These are phyloP conservation scores for Parambassis ranga DNA, from an alignment of 2,797 vertebrate species.

Conservation along the genomic window DNA sequence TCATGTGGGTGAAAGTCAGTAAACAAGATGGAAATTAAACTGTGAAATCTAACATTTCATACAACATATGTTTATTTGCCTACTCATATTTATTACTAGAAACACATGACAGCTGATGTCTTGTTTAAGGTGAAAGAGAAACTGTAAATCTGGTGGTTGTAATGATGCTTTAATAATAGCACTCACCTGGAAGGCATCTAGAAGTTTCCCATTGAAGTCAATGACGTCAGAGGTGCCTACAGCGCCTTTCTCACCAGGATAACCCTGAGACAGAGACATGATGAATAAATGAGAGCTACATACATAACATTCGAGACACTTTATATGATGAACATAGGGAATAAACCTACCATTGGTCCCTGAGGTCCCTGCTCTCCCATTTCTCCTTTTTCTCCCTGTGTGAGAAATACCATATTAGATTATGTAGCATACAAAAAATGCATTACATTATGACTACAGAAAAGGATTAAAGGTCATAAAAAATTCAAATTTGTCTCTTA, in stretches of 20 bases:
- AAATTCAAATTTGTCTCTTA: constrained; percentile 45
- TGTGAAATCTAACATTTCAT: too few species aligned
- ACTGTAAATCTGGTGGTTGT: not conserved
- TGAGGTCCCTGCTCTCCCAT: constrained; percentile 72
- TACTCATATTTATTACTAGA: too few species aligned
- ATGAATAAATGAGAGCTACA: not conserved
- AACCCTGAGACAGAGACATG: constrained; percentile 75
- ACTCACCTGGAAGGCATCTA: constrained; percentile 89
- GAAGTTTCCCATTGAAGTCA: constrained; percentile 89
- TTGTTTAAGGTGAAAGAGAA: not conserved
- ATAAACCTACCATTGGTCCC: constrained; percentile 65
- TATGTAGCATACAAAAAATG: not conserved
- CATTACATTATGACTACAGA: too few species aligned
- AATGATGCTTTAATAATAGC: not conserved
- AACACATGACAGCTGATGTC: too few species aligned
- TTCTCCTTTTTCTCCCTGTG: constrained; percentile 80
- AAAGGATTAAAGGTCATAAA: too few species aligned
- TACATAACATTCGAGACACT: too few species aligned
- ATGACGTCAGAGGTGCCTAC: constrained; percentile 86
- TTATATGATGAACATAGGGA: too few species aligned
- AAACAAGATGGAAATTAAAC: too few species aligned
- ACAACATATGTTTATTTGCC: too few species aligned
- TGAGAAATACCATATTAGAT: not conserved
- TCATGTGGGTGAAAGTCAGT: too few species aligned
- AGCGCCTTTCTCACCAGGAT: constrained; percentile 85